phyloP scores from a whole-genome alignment of 1,140 invertebrate species.

The Ips typographus region DNA sequence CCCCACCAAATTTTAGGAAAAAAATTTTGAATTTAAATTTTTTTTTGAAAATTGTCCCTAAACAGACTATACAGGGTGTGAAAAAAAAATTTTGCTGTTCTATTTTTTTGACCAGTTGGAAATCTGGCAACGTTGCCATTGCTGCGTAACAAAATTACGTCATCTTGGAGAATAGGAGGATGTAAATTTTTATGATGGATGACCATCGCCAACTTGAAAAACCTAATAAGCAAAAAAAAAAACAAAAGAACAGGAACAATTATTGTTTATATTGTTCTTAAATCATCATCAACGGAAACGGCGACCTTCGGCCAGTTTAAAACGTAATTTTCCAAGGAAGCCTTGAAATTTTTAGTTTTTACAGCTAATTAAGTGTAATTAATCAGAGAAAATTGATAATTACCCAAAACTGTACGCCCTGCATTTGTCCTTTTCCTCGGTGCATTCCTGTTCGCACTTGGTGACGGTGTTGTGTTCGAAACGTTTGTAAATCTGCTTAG shows the following conservation, averaged over 20 bases:
- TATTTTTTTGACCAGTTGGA: too few relatives aligned
- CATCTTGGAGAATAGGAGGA: conserved; percentile 12
- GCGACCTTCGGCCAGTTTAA: conserved; percentile 14
- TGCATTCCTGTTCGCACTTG: conserved; percentile 48
- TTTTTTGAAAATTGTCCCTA: too few relatives aligned
- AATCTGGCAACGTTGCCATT: background rate
- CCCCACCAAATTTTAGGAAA: too few relatives aligned
- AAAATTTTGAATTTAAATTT: too few relatives aligned
- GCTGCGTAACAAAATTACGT: background rate
- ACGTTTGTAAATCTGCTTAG: conserved; percentile 44
- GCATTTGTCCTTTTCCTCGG: conserved; percentile 46
- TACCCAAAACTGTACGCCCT: conserved; percentile 51
- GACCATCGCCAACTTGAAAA: conserved; percentile 23
- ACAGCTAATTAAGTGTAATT: background rate
- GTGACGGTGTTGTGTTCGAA: conserved; percentile 44
- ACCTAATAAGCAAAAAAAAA: conserved; percentile 22
- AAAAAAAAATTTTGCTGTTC: too few relatives aligned
- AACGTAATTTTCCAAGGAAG: too few relatives aligned
- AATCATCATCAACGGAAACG: conserved; percentile 21
- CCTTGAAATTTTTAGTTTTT: conserved; percentile 6
- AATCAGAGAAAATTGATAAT: conserved; percentile 20
- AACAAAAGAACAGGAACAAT: conserved; percentile 33
- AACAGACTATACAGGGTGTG: too few relatives aligned
- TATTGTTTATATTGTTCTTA: conserved; percentile 21
- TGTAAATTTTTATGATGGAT: conserved; percentile 16